A percentile compares a stretch with the other conserved stretches of the same genome.
These are phyloP conservation scores for Paramacrobiotus metropolitanus DNA, from an alignment of 1,140 invertebrate species.

Conservation along the genomic window DNA sequence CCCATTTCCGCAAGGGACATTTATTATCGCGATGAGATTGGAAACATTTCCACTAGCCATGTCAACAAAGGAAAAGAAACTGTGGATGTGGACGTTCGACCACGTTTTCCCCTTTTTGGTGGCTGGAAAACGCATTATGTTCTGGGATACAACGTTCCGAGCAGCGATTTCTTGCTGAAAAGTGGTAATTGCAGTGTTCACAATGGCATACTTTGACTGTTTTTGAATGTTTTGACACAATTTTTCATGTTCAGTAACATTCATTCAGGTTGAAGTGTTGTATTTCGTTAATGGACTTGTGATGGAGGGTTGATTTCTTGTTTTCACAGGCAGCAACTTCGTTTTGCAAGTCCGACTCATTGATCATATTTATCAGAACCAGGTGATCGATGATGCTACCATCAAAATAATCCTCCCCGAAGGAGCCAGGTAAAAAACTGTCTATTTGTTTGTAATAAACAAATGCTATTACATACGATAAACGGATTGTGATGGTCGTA, in stretches of 20 bases:
- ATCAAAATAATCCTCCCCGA: slow-evolving; percentile 86
- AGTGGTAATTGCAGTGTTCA: slow-evolving; percentile 30
- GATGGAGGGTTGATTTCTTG: too few species aligned
- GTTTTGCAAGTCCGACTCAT: slow-evolving; percentile 69
- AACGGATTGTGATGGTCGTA: not conserved
- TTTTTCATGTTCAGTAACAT: not conserved
- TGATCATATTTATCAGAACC: slow-evolving; percentile 90
- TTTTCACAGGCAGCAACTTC: slow-evolving; percentile 37
- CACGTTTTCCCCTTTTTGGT: slow-evolving; percentile 89
- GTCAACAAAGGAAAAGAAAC: slow-evolving; percentile 62
- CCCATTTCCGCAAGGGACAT: slow-evolving; percentile 71
- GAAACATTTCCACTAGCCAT: slow-evolving; percentile 94
- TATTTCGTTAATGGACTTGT: too few species aligned
- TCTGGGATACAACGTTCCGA: slow-evolving; percentile 89
- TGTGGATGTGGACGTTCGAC: slow-evolving; percentile 76
- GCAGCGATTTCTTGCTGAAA: slow-evolving; percentile 76
- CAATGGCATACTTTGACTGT: too few species aligned
- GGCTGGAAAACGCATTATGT: slow-evolving; percentile 96
- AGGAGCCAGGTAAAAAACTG: slow-evolving; percentile 34
- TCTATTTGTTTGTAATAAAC: not conserved
- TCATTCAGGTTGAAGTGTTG: not conserved
- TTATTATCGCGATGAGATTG: slow-evolving; percentile 90
- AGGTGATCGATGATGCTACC: slow-evolving; percentile 69
- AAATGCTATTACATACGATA: not conserved
- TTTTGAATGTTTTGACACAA: not conserved